Base-by-base conservation (phyloP, 2,113 vertebrate genomes). In the Eonycteris spelaea region DNA sequence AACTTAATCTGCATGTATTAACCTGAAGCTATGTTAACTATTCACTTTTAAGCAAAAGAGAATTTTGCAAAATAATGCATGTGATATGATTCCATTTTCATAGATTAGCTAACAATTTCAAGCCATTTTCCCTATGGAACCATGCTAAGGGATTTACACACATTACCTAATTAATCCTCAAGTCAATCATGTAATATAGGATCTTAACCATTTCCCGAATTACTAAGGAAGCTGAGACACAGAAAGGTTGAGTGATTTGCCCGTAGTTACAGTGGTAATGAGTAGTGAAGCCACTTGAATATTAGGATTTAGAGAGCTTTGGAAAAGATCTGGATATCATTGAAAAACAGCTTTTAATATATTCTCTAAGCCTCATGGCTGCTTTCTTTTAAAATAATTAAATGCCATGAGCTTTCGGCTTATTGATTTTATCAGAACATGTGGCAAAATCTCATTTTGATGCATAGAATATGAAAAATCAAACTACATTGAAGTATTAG, bases 371-470 rank as follows among this genome's bases (percentile, higher is more conserved):
- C 15, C 11, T 91, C 21, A 77, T 43, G n/a, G 78, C 35, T n/a
- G 6, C 75, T 84, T 65, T 83, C 21, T 71, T 91, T 87, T 51
- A 33, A 86, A 87, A 57, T 38, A 77, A 65, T 88, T 87, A 83
- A 96, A 78, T 91, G 53, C 9, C 45, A 30, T 28, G 8, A 14
- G 10, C 38, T 83, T 95, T 65, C 11, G 35, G 22, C 2, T 77
- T 78, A 95, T 63, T 83, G 38, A 83, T 91, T 84, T 94, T 78
- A 65, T 87, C 24, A 67, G 57, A 86, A 68, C 15, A 70, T 71
- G 75, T 83, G 16, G 12, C 14, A 57, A 67, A 26, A 22, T 71
- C 33, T 84, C 13, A 35, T 87, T 87, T 19, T 84, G 40, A 73
- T 43, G 13, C 22, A 43, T 26, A 67, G n/a, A 68, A 40, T 86